Evolutionary conservation across 2,797 vertebrate genomes (phyloP).

Genomic region (Ceryle rudis): DNA sequence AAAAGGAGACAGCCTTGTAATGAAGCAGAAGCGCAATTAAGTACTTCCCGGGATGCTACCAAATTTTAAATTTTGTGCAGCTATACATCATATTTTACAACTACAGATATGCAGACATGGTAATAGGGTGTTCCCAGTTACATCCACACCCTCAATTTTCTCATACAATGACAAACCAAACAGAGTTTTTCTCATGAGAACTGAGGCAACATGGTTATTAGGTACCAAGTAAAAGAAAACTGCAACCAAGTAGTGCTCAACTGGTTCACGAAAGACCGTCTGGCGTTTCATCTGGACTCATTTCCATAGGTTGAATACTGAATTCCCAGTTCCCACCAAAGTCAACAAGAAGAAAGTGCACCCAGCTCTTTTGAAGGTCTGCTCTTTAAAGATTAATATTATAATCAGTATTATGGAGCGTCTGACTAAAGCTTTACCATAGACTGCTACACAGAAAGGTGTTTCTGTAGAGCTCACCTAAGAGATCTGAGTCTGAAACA

Average conservation of each 20-base stretch:
- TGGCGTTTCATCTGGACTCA: neutral
- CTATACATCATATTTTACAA: constrained; percentile 9
- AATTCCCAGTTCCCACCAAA: neutral
- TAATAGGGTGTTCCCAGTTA: constrained; percentile 1
- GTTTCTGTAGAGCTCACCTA: neutral
- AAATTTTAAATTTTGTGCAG: constrained; percentile 31
- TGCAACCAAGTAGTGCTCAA: neutral
- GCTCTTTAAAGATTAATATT: constrained; percentile 5
- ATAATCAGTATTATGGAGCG: neutral
- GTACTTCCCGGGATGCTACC: constrained; percentile 42
- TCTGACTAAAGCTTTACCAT: neutral
- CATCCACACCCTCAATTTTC: constrained; percentile 31
- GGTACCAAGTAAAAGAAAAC: neutral
- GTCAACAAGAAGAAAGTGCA: neutral
- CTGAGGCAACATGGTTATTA: neutral
- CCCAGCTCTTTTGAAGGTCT: neutral
- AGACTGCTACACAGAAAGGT: neutral
- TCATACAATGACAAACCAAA: constrained; percentile 9
- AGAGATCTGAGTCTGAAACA: neutral
- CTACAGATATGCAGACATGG: constrained; percentile 26
- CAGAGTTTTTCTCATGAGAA: constrained; percentile 42
- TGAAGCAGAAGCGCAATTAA: constrained; percentile 57
- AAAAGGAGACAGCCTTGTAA: constrained; percentile 59
- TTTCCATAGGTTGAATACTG: neutral
- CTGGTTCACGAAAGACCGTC: neutral